These are phyloP conservation scores for Rhinoptilus africanus DNA, from an alignment of 2,113 vertebrate genomes.

Conservation along the genomic window DNA sequence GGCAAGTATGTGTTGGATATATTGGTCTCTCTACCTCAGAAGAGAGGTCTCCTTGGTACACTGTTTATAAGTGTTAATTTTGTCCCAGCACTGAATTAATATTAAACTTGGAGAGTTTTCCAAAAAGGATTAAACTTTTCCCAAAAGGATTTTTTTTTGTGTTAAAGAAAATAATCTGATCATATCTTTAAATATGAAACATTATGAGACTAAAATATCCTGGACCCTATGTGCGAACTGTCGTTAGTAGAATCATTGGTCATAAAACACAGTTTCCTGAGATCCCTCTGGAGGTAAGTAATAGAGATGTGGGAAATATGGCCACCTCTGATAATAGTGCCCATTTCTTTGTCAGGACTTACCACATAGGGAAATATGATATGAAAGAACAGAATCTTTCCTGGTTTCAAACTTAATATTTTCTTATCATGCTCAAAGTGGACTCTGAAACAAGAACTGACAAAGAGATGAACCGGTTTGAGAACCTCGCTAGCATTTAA, in stretches of 20 bases:
- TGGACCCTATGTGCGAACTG: background rate
- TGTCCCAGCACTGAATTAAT: background rate
- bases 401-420: background rate
- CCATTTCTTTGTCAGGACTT: background rate
- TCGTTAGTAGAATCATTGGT: background rate
- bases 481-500: background rate
- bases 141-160: rapidly evolving
- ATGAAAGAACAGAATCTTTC: background rate
- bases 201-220: background rate
- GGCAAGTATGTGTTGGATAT: background rate
- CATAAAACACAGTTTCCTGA: background rate
- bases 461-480: background rate
- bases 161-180: no score
- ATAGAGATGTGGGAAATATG: background rate
- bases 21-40: background rate
- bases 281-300: background rate
- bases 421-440: background rate
- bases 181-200: background rate
- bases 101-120: background rate
- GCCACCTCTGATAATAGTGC: background rate
- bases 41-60: background rate
- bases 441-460: background rate
- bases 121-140: background rate
- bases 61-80: background rate
- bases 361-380: background rate